Percentiles rank a stretch among this genome's conserved stretches.
These are phyloP conservation scores for Myopa testacea DNA, from an alignment of 2,888 invertebrate species.

Conservation along the genomic window DNA sequence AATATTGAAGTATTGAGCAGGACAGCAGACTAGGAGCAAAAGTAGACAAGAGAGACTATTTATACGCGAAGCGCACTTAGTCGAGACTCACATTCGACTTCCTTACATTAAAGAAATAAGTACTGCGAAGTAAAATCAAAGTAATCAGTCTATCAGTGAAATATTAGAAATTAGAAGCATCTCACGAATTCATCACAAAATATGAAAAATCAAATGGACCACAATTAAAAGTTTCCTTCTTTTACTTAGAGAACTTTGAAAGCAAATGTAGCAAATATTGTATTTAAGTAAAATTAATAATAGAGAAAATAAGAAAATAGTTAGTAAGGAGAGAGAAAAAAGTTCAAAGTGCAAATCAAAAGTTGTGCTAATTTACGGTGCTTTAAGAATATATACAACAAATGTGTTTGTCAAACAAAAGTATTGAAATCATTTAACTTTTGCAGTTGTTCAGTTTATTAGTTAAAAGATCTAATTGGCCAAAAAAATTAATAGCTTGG, in stretches of 20 bases:
- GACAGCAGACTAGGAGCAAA: not conserved
- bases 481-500: not conserved
- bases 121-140: not conserved
- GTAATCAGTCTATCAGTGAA: not conserved
- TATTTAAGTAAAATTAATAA: not conserved
- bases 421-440: not conserved
- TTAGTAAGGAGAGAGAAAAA: not conserved
- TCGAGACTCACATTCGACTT: conserved; percentile 24
- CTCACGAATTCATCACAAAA: too few relatives aligned
- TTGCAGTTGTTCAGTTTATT: not conserved
- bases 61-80: conserved; percentile 17
- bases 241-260: too few relatives aligned
- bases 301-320: not conserved
- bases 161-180: too few relatives aligned
- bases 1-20: not conserved
- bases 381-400: not conserved
- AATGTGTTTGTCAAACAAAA: not conserved
- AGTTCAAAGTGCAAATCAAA: not conserved
- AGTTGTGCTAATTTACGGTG: not conserved
- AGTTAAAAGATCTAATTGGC: not conserved
- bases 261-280: not conserved
- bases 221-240: too few relatives aligned
- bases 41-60: conserved; percentile 22
- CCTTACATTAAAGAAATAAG: conserved; percentile 17
- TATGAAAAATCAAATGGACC: too few relatives aligned